These are phyloP conservation scores for Accipiter virgatus DNA, from an alignment of 2,113 vertebrate species.

Conservation along the genomic window DNA sequence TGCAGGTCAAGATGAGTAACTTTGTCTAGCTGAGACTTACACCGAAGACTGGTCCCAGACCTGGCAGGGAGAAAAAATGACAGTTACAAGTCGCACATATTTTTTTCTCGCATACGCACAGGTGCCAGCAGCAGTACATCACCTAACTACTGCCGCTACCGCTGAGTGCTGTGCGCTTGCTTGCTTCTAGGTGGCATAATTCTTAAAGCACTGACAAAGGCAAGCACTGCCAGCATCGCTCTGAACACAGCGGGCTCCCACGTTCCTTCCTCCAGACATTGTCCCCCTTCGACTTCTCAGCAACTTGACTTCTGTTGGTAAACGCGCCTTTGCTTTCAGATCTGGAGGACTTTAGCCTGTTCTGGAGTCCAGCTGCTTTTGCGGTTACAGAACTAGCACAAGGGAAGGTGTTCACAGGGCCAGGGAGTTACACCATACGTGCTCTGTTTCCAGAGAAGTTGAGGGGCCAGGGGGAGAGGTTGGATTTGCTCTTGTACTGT, in stretches of 20 bases:
- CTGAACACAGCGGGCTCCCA: not conserved
- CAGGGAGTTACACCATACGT: fast-evolving
- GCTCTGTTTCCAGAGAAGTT: not conserved
- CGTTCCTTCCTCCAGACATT: not conserved
- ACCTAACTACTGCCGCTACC: not conserved
- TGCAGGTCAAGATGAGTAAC: constrained; percentile 69
- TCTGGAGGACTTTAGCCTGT: not conserved
- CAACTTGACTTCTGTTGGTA: not conserved
- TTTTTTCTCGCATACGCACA: not conserved
- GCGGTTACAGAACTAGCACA: not conserved
- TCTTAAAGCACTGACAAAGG: not conserved
- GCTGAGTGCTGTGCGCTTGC: not conserved
- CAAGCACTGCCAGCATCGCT: not conserved
- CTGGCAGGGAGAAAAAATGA: constrained; percentile 43
- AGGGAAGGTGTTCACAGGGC: not conserved
- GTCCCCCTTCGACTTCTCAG: not conserved
- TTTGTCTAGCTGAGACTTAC: constrained; percentile 76
- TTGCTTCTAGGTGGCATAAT: not conserved
- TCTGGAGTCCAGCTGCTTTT: not conserved
- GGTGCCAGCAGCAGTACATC: not conserved
- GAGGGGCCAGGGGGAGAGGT: not conserved
- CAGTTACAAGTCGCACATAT: not conserved
- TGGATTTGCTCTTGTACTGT: not conserved
- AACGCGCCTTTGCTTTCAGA: not conserved
- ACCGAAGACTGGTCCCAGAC: constrained; percentile 96